Evolutionary conservation across 2,888 invertebrate genomes (phyloP).

Genomic region (Aproaerema taeniolella): DNA sequence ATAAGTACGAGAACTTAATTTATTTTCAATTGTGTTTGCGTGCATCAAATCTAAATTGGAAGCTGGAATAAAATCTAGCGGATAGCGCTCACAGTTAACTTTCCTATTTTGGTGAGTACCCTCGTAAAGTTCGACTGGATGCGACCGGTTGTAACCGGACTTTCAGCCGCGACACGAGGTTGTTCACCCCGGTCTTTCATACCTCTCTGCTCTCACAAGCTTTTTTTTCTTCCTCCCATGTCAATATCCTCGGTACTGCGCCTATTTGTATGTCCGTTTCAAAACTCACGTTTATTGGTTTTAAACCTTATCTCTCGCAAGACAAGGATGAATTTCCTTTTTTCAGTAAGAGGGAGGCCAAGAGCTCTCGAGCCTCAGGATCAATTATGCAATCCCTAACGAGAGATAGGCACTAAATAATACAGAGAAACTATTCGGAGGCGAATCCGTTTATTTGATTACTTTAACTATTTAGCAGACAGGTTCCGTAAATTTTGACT

Average conservation of each 20-base stretch:
- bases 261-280: conserved; percentile 16
- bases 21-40: too few relatives aligned
- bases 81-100: neutral
- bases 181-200: conserved; percentile 4
- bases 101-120: conserved; percentile 2
- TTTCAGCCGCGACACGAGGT: conserved; percentile 6
- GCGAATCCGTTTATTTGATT: conserved; percentile 26
- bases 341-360: too few relatives aligned
- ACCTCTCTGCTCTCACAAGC: conserved; percentile 1
- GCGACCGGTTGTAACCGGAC: neutral
- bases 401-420: conserved; percentile 42
- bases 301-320: too few relatives aligned
- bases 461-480: conserved; percentile 8
- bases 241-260: conserved; percentile 14
- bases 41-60: too few relatives aligned
- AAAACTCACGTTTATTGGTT: too few relatives aligned
- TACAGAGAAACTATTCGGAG: conserved; percentile 31
- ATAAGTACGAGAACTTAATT: too few relatives aligned
- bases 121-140: conserved; percentile 1
- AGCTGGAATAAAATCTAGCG: too few relatives aligned
- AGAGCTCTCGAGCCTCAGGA: conserved; percentile 35
- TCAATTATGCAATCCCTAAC: conserved; percentile 52
- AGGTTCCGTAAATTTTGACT: too few relatives aligned
- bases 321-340: too few relatives aligned
- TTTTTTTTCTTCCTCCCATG: conserved; percentile 16